A percentile compares a stretch with the other conserved stretches of the same genome.
These are phyloP conservation scores for Camptogramma bilineatum DNA, from an alignment of 2,888 invertebrate genomes.

Conservation along the genomic window DNA sequence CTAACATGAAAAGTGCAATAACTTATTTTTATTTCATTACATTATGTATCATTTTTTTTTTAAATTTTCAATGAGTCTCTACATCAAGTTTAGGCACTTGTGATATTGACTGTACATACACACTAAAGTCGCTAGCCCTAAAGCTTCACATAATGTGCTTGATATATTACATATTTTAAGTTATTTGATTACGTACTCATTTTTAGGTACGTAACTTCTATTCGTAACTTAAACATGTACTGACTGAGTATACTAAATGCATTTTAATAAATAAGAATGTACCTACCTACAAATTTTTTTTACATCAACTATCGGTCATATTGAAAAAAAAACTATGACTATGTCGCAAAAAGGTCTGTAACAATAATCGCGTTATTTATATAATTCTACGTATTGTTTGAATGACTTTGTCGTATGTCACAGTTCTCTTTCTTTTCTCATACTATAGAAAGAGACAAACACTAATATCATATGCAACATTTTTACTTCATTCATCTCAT, in stretches of 20 bases:
- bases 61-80: too few species aligned
- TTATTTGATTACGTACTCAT: background rate
- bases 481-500: too few species aligned
- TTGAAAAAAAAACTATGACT: background rate
- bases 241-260: background rate
- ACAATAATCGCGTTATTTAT: background rate
- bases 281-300: too few species aligned
- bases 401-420: background rate
- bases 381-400: background rate
- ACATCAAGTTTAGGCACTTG: too few species aligned
- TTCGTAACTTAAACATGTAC: too few species aligned
- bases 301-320: background rate
- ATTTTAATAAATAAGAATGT: background rate
- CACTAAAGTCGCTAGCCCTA: too few species aligned
- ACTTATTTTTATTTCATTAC: too few species aligned
- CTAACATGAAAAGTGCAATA: too few species aligned
- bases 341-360: background rate
- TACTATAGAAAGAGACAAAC: background rate
- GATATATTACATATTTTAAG: background rate
- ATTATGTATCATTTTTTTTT: too few species aligned
- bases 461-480: too few species aligned
- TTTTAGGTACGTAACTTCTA: background rate
- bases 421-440: background rate
- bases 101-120: too few species aligned
- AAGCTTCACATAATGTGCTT: too few species aligned